Conservation (phyloP, 2,888 invertebrate genomes). For the Cheilosia vulpina region DNA sequence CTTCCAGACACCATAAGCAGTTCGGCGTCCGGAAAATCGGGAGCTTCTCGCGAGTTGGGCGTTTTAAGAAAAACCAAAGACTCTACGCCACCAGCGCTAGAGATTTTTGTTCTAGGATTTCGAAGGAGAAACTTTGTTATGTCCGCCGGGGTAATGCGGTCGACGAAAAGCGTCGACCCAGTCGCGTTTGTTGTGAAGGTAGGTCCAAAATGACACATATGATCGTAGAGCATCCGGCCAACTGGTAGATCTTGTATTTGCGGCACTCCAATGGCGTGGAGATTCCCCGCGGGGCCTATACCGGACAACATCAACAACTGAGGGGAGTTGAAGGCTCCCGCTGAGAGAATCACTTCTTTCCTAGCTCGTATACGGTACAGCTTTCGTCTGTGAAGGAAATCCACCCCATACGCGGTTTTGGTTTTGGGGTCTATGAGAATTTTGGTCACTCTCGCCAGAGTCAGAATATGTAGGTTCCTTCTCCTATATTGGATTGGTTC, state of each 20-base stretch:
- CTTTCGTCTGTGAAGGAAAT: conserved; percentile 86
- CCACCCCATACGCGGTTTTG: conserved; percentile 88
- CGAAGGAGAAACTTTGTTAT: conserved; percentile 77
- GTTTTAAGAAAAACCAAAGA: conserved; percentile 88
- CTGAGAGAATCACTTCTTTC: conserved; percentile 93
- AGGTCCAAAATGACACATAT: conserved; percentile 83
- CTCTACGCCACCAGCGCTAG: conserved; percentile 86
- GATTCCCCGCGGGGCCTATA: conserved; percentile 85
- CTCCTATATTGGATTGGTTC: conserved; percentile 84
- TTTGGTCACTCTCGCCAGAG: conserved; percentile 87
- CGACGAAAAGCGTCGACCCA: conserved; percentile 76
- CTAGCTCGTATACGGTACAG: conserved; percentile 85
- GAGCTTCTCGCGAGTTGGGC: conserved; percentile 84
- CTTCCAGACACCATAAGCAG: conserved; percentile 87
- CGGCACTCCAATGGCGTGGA: conserved; percentile 85
- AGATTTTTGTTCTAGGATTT: conserved; percentile 84
- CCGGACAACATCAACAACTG: conserved; percentile 96
- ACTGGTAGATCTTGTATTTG: conserved; percentile 87
- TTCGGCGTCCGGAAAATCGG: conserved; percentile 88
- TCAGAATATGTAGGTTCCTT: conserved; percentile 88
- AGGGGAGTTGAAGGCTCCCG: conserved; percentile 94
- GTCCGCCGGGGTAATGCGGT: conserved; percentile 64
- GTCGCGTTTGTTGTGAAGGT: conserved; percentile 82
- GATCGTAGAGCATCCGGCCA: conserved; percentile 87
- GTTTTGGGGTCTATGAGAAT: conserved; percentile 87